Conservation (phyloP, 2,113 vertebrate genomes). For the Pterocles gutturalis region DNA sequence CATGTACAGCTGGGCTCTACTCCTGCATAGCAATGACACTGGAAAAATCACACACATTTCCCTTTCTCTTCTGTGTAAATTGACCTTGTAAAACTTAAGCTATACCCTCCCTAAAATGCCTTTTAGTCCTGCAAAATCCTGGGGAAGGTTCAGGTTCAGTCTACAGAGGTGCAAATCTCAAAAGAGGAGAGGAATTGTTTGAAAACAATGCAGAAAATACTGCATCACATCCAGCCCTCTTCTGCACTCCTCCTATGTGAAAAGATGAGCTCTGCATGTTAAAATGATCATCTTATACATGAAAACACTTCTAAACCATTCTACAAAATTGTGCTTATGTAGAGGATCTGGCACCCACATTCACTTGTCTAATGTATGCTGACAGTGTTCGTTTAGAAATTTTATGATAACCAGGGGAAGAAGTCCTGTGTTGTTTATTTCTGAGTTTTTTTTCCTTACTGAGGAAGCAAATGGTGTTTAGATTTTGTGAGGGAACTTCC, state of each 20-base stretch:
- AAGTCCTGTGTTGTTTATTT: not conserved
- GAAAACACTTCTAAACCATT: not conserved
- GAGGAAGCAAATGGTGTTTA: not conserved
- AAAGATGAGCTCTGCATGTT: not conserved
- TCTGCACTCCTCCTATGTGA: not conserved
- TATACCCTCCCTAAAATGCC: not conserved
- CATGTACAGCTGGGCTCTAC: not conserved
- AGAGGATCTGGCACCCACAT: not conserved
- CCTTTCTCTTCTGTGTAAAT: constrained; percentile 14
- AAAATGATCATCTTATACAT: not conserved
- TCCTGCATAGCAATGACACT: not conserved
- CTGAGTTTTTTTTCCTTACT: not conserved
- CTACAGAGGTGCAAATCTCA: not conserved
- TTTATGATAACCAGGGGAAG: not conserved
- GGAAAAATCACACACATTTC: constrained; percentile 19
- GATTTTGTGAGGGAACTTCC: not conserved
- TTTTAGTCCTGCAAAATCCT: not conserved
- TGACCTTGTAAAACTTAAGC: not conserved
- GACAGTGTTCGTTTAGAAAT: not conserved
- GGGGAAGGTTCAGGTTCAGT: not conserved
- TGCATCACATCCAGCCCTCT: not conserved
- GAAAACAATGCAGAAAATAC: not conserved
- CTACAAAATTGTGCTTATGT: not conserved
- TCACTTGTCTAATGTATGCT: not conserved
- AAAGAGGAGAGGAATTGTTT: not conserved